Conservation (phyloP, 2,113 vertebrate species). For the Lycocorax pyrrhopterus region DNA sequence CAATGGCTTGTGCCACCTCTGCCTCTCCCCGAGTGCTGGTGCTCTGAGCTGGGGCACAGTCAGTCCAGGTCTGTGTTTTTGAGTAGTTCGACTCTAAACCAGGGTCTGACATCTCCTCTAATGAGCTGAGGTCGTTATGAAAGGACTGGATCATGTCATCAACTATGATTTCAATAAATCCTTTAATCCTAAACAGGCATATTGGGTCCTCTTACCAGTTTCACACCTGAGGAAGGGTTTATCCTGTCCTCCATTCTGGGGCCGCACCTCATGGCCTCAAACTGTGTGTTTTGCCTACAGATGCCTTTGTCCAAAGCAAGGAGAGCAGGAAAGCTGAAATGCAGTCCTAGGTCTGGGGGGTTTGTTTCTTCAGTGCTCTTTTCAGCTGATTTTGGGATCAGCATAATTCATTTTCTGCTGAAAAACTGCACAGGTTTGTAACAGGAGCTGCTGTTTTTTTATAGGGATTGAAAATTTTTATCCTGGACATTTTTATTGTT, state of each 20-base stretch:
- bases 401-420: neutral
- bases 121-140: neutral
- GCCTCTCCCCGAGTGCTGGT: neutral
- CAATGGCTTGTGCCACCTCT: neutral
- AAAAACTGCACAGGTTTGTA: neutral
- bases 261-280: too few relatives aligned
- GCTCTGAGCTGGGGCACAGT: neutral
- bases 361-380: neutral
- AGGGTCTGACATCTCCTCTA: neutral
- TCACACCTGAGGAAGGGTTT: neutral
- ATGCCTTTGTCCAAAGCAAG: neutral
- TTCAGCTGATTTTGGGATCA: neutral
- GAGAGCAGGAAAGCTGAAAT: neutral
- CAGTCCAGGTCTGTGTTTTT: neutral
- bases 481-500: neutral
- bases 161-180: neutral
- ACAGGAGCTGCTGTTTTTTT: neutral
- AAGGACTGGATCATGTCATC: neutral
- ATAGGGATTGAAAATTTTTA: neutral
- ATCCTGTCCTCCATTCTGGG: accelerated
- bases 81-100: neutral
- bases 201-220: neutral
- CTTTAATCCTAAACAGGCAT: neutral
- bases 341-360: neutral
- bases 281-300: neutral